Evolutionary conservation across 2,888 invertebrate species (phyloP), one percentile per base, ranked within the genome.

Genomic region (Drymonia ruficornis): DNA sequence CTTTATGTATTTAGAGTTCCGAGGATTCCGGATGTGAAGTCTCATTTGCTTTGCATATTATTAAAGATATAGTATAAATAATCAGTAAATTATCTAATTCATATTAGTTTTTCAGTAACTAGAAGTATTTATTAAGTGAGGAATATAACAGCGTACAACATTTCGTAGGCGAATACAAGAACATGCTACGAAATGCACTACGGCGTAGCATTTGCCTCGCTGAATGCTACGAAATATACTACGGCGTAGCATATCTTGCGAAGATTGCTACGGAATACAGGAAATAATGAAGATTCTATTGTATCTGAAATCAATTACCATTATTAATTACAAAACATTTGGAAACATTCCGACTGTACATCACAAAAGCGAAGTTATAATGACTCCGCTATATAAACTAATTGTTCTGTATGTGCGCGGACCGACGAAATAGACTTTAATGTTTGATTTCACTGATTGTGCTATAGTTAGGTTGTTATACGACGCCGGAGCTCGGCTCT

Each of bases 391-490:
- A 74, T 81, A 76, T 82, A 81, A 83, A 80, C 77, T 81, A 84
- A 87, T 86, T 86, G 86, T 77, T 80, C 65, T 56, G 52, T 57
- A 67, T 65, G 56, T 56, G 65, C 54, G 52, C 59, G 55, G 44
- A 49, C 45, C 52, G 63, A 54, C 55, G 77, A 70, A 77, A 84
- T 85, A 70, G 83, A 83, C 83, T 83, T 76, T 72, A 63, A 60
- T 86, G 84, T 87, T 87, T 87, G 84, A 86, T 83, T 84, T 84
- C 67, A 71, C 71, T 54, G 65, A 62, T 56, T 59, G 61, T 68
- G 13, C 51, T 59, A 55, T 59, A n/a, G 45, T 49, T 45, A 49
- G 66, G 65, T 74, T 72, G 69, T 74, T 70, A 67, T 65, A 64
- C 58, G 53, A 63, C 58, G 53, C 52, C 59, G n/a, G 40, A 7